Evolutionary conservation across 2,888 invertebrate genomes (phyloP), one percentile per base, ranked within the genome.

Genomic region (Scelioninae gen. 2): DNA sequence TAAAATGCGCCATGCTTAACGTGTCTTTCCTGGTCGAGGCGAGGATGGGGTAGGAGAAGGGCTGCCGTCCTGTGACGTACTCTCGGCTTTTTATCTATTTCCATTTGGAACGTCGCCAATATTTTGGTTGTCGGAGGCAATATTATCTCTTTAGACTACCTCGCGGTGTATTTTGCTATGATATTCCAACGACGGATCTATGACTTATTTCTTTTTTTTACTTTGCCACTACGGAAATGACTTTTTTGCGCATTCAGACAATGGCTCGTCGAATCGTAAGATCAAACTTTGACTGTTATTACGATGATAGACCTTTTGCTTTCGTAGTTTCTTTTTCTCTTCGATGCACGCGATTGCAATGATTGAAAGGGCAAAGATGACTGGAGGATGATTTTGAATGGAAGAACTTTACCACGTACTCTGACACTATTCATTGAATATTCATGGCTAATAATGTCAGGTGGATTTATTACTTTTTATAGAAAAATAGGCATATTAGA

Each of bases 81-180:
- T 57, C 71, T 39, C 48, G 60, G 78, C 80, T 82, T 84, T 85
- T 84, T 85, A 84, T 84, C 82, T 83, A 83, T 83, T 83, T 83
- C 82, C 83, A 84, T 84, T 84, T 85, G 84, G 84, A 81, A 55
- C 77, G 57, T 15, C 63, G 83, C 84, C 84, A 85, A 82, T 82
- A 83, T 84, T 83, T 81, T 80, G 78, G 76, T 69, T 79, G 81
- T 77, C 68, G 74, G 77, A 77, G 78, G 81, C 81, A 82, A 84
- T 84, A 84, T 83, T 84, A 83, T 83, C 82, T 81, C 82, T 83
- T 84, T 82, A 80, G 81, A 78, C 77, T 70, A 73, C 72, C 76
- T 68, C 53, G 73, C 67, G 76, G 74, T 76, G 52, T 68, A 76
- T 64, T 69, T 75, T 22, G 68, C 73, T 64, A 68, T 70, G 70